Evolutionary conservation across 92 coral and sea anemone genomes (phyloP).

Genomic region (Meandrina meandrites): DNA sequence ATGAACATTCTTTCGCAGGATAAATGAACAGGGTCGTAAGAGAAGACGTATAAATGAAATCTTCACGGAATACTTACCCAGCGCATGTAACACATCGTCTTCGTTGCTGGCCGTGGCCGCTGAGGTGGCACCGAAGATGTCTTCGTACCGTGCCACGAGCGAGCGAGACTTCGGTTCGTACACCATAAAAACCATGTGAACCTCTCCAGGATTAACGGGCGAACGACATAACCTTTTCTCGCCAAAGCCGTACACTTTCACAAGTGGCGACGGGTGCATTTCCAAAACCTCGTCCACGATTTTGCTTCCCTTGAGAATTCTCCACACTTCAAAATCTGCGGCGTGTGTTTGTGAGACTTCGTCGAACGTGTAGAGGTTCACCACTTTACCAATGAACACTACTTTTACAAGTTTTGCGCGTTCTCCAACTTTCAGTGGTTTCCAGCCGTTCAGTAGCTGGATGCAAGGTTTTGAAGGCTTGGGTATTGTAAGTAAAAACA

Average conservation of each 20-base stretch:
- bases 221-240: conserved; percentile 71
- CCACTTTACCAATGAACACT: conserved; percentile 88
- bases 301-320: conserved; percentile 80
- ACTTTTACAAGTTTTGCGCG: conserved; percentile 81
- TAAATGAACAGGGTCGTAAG: conserved; percentile 19
- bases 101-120: conserved; percentile 74
- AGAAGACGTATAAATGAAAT: conserved; percentile 25
- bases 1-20: conserved; percentile 28
- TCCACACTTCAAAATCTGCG: conserved; percentile 81
- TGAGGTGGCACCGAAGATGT: conserved; percentile 84
- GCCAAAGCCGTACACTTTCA: conserved; percentile 87
- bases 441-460: conserved; percentile 76
- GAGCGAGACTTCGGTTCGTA: conserved; percentile 61
- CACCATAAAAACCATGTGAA: conserved; percentile 76
- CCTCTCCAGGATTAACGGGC: conserved; percentile 74
- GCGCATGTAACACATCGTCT: conserved; percentile 68
- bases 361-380: conserved; percentile 58
- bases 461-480: conserved; percentile 80
- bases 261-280: conserved; percentile 60
- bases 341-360: conserved; percentile 56
- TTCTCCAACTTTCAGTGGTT: conserved; percentile 64
- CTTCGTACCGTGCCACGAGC: conserved; percentile 82
- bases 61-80: conserved; percentile 70
- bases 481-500: conserved; percentile 50
- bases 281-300: conserved; percentile 77